phyloP scores from a whole-genome alignment of 2,797 vertebrate genomes.

The Squalus acanthias region DNA sequence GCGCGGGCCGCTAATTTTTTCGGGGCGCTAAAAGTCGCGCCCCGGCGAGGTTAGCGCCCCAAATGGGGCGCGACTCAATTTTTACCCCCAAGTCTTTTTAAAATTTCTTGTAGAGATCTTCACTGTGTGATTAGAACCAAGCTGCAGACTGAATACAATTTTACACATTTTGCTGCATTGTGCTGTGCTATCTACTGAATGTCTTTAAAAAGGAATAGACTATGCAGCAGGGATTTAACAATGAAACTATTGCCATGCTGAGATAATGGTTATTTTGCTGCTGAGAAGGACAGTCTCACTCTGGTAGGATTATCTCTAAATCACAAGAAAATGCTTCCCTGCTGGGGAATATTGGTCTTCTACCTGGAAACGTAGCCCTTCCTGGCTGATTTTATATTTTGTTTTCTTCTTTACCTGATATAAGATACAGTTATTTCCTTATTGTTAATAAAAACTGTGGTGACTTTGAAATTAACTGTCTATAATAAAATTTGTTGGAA shows the following conservation, averaged over 20 bases:
- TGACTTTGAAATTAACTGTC: background rate
- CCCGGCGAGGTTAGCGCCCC: too few species aligned
- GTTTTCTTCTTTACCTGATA: background rate
- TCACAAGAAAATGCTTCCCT: conserved; percentile 13
- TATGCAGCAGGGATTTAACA: background rate
- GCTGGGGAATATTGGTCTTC: background rate
- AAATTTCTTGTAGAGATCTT: background rate
- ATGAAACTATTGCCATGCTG: background rate
- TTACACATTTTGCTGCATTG: background rate
- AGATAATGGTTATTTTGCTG: conserved; percentile 8
- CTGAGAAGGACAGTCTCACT: conserved; percentile 4
- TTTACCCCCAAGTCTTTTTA: too few species aligned
- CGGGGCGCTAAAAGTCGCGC: too few species aligned
- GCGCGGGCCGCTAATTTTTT: too few species aligned
- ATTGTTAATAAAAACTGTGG: background rate
- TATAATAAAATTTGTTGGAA: background rate
- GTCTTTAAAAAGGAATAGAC: background rate
- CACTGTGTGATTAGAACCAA: background rate
- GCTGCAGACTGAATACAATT: background rate
- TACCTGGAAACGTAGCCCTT: background rate
- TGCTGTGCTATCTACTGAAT: background rate
- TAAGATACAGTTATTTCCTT: background rate
- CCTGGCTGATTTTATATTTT: background rate
- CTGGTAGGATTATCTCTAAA: background rate
- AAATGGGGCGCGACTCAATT: too few species aligned